Evolutionary conservation across 2,797 vertebrate species (phyloP).

Genomic region (Holocentrus rufus): DNA sequence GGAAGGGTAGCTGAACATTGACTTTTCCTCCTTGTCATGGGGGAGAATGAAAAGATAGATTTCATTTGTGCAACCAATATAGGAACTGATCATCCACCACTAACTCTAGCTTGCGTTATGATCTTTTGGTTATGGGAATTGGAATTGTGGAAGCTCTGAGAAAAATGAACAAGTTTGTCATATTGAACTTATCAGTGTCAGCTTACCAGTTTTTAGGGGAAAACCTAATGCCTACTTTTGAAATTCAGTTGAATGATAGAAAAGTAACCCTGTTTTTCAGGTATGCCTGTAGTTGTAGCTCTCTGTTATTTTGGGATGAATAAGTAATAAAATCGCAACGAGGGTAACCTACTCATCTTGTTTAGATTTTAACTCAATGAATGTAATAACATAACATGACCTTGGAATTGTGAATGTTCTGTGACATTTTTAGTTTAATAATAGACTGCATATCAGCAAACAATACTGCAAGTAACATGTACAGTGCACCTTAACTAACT

Average conservation of each 20-base stretch:
- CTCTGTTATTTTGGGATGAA: slow-evolving; percentile 33
- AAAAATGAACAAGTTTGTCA: too few relatives aligned
- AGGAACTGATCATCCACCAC: too few relatives aligned
- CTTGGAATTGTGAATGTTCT: not conserved
- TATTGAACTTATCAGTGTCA: too few relatives aligned
- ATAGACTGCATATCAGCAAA: not conserved
- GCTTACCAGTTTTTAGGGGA: slow-evolving; percentile 14
- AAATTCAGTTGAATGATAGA: slow-evolving; percentile 21
- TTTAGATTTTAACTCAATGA: slow-evolving; percentile 16
- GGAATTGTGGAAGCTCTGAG: too few relatives aligned
- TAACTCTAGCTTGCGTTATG: too few relatives aligned
- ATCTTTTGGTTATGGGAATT: too few relatives aligned
- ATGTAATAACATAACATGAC: slow-evolving; percentile 2
- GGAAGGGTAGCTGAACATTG: too few relatives aligned
- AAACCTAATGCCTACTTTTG: slow-evolving; percentile 28
- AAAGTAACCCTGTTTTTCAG: slow-evolving; percentile 50
- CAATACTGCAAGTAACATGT: too few relatives aligned
- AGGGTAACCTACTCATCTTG: slow-evolving; percentile 24
- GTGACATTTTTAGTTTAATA: not conserved
- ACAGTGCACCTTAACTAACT: too few relatives aligned
- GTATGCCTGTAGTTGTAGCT: slow-evolving; percentile 57
- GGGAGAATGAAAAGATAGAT: too few relatives aligned
- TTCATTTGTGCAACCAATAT: too few relatives aligned
- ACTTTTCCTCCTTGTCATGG: too few relatives aligned
- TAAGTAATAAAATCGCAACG: not conserved